Evolutionary conservation across 30 jellyfish, hydroid and myxozoan genomes (phyloP).

Genomic region (Turritopsis rubra): DNA sequence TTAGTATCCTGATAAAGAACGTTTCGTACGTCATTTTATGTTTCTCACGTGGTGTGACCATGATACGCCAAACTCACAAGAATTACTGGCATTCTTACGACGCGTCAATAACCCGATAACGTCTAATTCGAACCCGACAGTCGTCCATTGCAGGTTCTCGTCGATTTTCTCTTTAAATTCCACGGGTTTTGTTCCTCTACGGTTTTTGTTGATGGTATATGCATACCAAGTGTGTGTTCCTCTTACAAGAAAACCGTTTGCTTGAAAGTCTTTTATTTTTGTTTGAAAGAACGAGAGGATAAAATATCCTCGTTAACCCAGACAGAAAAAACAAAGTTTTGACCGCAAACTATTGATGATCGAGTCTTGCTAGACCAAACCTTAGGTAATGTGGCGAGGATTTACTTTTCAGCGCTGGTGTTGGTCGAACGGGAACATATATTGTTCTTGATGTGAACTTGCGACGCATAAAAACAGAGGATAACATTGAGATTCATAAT

Average conservation of each 20-base stretch:
- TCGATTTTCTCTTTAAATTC: not conserved
- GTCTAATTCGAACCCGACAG: conserved; percentile 48
- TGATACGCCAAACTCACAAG: conserved; percentile 68
- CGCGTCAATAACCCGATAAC: conserved; percentile 42
- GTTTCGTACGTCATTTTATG: conserved; percentile 73
- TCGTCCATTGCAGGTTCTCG: conserved; percentile 95
- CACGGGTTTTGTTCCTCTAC: not conserved
- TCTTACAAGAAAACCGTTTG: too few relatives aligned
- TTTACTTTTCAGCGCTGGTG: conserved; percentile 99
- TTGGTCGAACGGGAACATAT: conserved; percentile 96
- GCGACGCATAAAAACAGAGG: conserved; percentile 57
- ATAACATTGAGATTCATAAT: conserved; percentile 52
- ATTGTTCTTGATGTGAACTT: conserved; percentile 66
- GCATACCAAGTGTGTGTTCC: too few relatives aligned
- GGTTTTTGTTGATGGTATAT: too few relatives aligned
- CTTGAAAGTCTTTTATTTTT: too few relatives aligned
- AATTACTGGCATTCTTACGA: conserved; percentile 63
- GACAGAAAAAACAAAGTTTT: too few relatives aligned
- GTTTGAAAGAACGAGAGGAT: too few relatives aligned
- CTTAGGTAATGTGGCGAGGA: too few relatives aligned
- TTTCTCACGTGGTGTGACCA: conserved; percentile 86
- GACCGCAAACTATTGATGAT: too few relatives aligned
- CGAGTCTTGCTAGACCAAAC: too few relatives aligned
- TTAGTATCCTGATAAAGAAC: conserved; percentile 88
- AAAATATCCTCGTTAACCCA: too few relatives aligned